Base-by-base conservation (phyloP, 1,140 invertebrate species). In the Proales similis region DNA sequence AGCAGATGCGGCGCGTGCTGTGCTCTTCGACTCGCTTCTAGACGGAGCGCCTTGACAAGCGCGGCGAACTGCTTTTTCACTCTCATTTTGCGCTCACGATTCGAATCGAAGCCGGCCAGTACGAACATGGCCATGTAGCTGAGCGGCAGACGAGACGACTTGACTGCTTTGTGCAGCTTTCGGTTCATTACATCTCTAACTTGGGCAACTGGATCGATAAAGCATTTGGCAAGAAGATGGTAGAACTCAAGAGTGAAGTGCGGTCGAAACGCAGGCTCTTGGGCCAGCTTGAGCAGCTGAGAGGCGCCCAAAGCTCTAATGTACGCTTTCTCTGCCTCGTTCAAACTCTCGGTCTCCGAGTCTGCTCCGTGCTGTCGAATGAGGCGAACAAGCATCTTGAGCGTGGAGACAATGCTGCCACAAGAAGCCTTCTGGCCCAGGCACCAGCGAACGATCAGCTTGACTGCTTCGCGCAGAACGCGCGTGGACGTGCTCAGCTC, bases 61-160 rank as follows among this genome's bases (percentile, higher is more conserved):
- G 83, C 81, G 29, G 84, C 74, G 81, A 92, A 85, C 71, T 85
- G 87, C 66, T 84, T 81, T 66, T 83, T 84, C 12, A 86, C 76
- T 30, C 81, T 70, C n/a, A 70, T 70, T 63, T 82, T 82, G 32
- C 88, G 73, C 66, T 83, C 81, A 66, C 85, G 84, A 63, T 90
- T 85, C 20, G 83, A 81, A 76, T 94, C 90, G 65, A 86, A 82
- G 7, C 88, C 90, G 61, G 74, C 86, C 22, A 95, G 77, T 7
- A 85, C 85, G 75, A 94, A 92, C 72, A 90, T 88, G 26, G 89
- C 89, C 89, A 97, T 93, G 77, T 95, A 97, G 76, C 95, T 90
- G 48, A 95, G 74, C 2, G 91, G 91, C 45, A 97, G 78, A 48
- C 70, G 70, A 38, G 79, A 62, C 12, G 63, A 80, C 5, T 82